Evolutionary conservation across 2,113 vertebrate genomes (phyloP).

Genomic region (Apus apus): DNA sequence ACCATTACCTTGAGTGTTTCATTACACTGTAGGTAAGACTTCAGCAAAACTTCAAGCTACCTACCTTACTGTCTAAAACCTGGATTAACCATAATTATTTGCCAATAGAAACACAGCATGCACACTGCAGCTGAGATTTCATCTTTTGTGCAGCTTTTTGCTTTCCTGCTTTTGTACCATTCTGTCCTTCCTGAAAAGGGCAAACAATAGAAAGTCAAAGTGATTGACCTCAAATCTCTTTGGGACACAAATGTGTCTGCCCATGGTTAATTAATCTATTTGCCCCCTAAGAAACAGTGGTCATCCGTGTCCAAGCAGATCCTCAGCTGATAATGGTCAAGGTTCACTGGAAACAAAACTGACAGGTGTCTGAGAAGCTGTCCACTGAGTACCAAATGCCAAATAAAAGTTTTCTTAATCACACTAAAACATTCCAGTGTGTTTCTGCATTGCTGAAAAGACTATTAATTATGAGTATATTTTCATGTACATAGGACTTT

Average conservation of each 20-base stretch:
- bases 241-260: not conserved
- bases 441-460: not conserved
- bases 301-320: not conserved
- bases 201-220: not conserved
- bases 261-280: constrained; percentile 40
- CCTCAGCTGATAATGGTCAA: not conserved
- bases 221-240: not conserved
- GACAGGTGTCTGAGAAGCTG: not conserved
- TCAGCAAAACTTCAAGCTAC: not conserved
- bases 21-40: not conserved
- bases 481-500: not conserved
- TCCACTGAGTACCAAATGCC: not conserved
- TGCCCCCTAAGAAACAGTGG: constrained; percentile 16
- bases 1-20: not conserved
- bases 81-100: not conserved
- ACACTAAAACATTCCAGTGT: not conserved
- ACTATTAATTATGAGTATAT: not conserved
- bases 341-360: not conserved
- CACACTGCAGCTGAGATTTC: not conserved
- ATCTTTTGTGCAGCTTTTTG: not conserved
- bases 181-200: not conserved
- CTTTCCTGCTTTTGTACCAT: not conserved
- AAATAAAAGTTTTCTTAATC: not conserved
- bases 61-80: constrained; percentile 1
- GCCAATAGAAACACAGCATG: not conserved